Evolutionary conservation across 2,113 vertebrate species (phyloP), one percentile per base, ranked within the genome.

Genomic region (Neodontobutis hainanensis): DNA sequence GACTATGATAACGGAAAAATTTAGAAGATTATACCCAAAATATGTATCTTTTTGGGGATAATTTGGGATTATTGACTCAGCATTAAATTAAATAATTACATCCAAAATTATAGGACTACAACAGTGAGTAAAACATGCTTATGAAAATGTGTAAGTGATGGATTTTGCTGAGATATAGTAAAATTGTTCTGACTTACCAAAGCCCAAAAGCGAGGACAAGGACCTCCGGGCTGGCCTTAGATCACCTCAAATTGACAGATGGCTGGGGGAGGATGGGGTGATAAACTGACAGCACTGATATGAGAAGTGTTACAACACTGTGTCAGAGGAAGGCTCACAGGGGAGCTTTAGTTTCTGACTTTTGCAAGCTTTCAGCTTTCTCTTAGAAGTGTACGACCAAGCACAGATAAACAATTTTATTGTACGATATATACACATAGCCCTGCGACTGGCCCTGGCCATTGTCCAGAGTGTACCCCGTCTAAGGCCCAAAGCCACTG

Each of bases 181-280:
- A 64, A 78, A 69, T 40, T 55, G 35, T 4, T 43, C 8, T 14
- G 14, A 15, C 43, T 49, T 27, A 11, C 27, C 42, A 43, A 51
- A 68, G 45, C 50, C 58, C 52, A 53, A 45, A 53, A 43, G 53
- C 48, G 10, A 48, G 12, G 32, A 15, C 46, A 52, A 10, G 12
- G 35, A 58, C 52, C 60, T 35, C 27, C 0, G n/a, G 32, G 5
- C 58, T 73, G 67, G 42, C 70, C 71, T 50, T 56, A 66, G 56
- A 64, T 80, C 70, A 70, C 73, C 63, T 82, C 57, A 34, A 49
- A 62, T 61, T 34, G 75, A 82, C 75, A 81, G 73, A 80, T 78
- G 51, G 58, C 44, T 53, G 55, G 14, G 47, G 69, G 61, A 61
- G 8, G 80, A 45, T 34, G 68, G 45, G 62, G 70, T 69, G 68